Conservation (phyloP, 2,113 vertebrate species). For the Copsychus sechellarum region DNA sequence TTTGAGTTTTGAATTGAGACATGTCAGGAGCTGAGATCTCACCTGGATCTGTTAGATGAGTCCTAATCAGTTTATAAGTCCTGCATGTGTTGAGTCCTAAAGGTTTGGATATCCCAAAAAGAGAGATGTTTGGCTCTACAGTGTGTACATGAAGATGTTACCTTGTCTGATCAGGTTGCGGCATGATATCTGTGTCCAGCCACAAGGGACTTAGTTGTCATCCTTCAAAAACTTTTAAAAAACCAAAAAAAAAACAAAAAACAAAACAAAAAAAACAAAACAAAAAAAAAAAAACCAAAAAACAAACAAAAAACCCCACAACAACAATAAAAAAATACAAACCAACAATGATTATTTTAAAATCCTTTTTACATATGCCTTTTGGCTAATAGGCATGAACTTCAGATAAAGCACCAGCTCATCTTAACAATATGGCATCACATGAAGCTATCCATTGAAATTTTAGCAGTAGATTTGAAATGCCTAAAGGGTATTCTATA, state of each 20-base stretch:
- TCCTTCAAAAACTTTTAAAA: background rate
- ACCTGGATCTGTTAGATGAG: background rate
- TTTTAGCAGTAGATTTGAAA: background rate
- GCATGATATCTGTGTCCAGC: background rate
- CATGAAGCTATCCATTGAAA: background rate
- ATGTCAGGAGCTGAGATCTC: background rate
- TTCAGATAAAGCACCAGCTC: background rate
- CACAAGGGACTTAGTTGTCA: background rate
- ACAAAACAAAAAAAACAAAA: background rate
- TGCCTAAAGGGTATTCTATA: background rate
- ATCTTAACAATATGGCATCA: background rate
- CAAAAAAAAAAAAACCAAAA: too few species aligned
- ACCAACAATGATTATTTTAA: background rate
- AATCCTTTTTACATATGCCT: background rate
- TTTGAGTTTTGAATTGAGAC: background rate
- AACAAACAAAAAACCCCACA: background rate
- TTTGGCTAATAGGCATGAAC: background rate
- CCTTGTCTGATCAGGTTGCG: background rate
- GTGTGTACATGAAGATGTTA: accelerated
- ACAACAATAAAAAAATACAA: background rate
- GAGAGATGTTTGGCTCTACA: background rate
- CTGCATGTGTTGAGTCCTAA: background rate
- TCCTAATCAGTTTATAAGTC: background rate
- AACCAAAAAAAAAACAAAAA: background rate
- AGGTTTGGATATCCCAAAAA: background rate